Conservation (phyloP, 64 coral and sea anemone genomes). For the Astreopora myriophthalma region DNA sequence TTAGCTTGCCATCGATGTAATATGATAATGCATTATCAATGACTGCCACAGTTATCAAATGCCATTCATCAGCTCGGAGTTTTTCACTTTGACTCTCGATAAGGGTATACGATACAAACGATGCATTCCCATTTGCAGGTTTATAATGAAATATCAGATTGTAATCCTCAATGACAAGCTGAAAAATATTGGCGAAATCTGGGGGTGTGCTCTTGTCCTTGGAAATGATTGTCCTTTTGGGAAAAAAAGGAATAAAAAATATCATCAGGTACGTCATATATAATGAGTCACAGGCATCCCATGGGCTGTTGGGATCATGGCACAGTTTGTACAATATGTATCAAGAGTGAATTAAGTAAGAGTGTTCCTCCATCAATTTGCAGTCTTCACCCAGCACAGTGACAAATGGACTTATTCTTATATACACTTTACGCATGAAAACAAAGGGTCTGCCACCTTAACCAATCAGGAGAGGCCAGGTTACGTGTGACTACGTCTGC, state of each 20-base stretch:
- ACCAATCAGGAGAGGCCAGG: too few relatives aligned
- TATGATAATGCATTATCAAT: constrained; percentile 81
- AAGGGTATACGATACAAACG: constrained; percentile 29
- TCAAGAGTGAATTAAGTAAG: too few relatives aligned
- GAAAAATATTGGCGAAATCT: constrained; percentile 37
- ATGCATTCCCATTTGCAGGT: constrained; percentile 11
- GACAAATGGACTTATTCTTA: too few relatives aligned
- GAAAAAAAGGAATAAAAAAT: background rate
- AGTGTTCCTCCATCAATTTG: too few relatives aligned
- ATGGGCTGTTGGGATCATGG: too few relatives aligned
- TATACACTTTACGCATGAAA: too few relatives aligned
- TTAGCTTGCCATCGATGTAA: constrained; percentile 90
- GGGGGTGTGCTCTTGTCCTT: constrained; percentile 3
- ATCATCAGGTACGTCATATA: background rate
- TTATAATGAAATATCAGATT: constrained; percentile 61
- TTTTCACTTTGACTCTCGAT: constrained; percentile 65
- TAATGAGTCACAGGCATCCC: too few relatives aligned
- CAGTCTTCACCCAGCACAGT: too few relatives aligned
- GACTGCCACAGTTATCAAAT: constrained; percentile 86
- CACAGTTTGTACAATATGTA: too few relatives aligned
- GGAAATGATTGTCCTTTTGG: constrained; percentile 61
- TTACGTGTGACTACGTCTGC: too few relatives aligned
- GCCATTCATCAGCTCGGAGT: constrained; percentile 64
- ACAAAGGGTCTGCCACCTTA: too few relatives aligned
- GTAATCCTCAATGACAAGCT: constrained; percentile 64